Percentiles rank a stretch among this genome's conserved stretches.
Conservation (phyloP, 2,113 vertebrate species). For the Lipotes vexillifer region DNA sequence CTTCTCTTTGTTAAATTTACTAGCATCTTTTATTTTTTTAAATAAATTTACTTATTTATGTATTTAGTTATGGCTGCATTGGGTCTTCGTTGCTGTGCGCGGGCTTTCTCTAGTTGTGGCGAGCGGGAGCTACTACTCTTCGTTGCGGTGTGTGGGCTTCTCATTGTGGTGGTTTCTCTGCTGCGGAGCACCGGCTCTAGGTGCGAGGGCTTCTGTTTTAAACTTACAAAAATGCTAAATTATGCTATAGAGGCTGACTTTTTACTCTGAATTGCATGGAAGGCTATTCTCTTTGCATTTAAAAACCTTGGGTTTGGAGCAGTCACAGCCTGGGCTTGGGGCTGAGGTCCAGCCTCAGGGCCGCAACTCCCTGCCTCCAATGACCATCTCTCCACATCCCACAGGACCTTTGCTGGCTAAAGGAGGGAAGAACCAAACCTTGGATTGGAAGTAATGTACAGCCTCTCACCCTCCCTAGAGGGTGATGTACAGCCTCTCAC, state of each 20-base stretch:
- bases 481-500: no score
- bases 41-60: no score
- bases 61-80: no score
- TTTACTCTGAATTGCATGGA: neutral
- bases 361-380: neutral
- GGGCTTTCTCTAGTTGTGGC: no score
- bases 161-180: no score
- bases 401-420: neutral
- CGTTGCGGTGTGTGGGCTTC: no score
- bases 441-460: neutral
- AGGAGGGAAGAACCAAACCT: neutral
- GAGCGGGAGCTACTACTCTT: no score
- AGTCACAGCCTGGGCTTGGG: neutral
- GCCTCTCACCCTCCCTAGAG: neutral
- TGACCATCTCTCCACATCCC: neutral
- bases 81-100: no score
- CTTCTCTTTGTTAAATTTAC: neutral
- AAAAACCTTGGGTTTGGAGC: neutral
- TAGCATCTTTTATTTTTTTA: neutral
- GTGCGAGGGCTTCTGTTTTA: neutral
- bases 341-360: neutral
- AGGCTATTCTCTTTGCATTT: neutral
- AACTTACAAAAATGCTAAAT: neutral
- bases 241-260: neutral
- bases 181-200: no score